Percentiles rank a stretch among this genome's conserved stretches.
phyloP scores from a whole-genome alignment of 2,113 vertebrate species.

The Phyllopteryx taeniolatus region DNA sequence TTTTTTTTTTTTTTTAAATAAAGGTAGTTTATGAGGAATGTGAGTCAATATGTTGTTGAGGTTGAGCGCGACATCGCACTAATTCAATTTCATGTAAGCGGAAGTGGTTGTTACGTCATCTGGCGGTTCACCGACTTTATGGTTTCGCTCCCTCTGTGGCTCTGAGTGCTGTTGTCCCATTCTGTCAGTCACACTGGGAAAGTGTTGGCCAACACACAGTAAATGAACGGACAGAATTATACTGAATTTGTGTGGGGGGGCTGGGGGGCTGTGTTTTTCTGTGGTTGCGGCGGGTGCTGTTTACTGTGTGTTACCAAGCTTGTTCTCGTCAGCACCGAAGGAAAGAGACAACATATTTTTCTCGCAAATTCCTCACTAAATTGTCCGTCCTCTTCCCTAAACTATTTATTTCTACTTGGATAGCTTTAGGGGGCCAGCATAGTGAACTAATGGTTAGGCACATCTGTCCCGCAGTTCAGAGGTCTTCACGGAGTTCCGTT shows the following conservation, averaged over 20 bases:
- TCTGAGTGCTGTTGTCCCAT: slow-evolving; percentile 44
- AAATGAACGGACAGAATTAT: slow-evolving; percentile 9
- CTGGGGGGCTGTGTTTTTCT: slow-evolving; percentile 68
- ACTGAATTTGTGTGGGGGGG: slow-evolving; percentile 8
- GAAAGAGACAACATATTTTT: slow-evolving; percentile 4
- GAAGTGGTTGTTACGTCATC: slow-evolving; percentile 49
- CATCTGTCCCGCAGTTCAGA: too few species aligned
- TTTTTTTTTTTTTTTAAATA: too few species aligned
- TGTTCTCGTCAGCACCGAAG: slow-evolving; percentile 47
- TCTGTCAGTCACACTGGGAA: slow-evolving; percentile 52
- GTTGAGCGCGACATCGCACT: background rate
- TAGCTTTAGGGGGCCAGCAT: too few species aligned
- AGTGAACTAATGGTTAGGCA: too few species aligned
- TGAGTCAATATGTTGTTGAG: too few species aligned
- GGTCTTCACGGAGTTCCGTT: too few species aligned
- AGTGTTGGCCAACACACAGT: slow-evolving; percentile 25
- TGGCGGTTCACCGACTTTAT: slow-evolving; percentile 17
- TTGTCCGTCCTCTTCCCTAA: too few species aligned
- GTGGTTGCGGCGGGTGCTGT: slow-evolving; percentile 58
- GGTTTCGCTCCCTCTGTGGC: slow-evolving; percentile 34
- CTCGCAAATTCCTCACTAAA: background rate
- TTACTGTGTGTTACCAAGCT: slow-evolving; percentile 55
- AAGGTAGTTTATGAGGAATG: too few species aligned
- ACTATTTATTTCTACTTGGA: too few species aligned
- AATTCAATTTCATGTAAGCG: slow-evolving; percentile 11